These are phyloP conservation scores for Bradypus variegatus DNA, from an alignment of 2,797 vertebrate species.

Conservation along the genomic window DNA sequence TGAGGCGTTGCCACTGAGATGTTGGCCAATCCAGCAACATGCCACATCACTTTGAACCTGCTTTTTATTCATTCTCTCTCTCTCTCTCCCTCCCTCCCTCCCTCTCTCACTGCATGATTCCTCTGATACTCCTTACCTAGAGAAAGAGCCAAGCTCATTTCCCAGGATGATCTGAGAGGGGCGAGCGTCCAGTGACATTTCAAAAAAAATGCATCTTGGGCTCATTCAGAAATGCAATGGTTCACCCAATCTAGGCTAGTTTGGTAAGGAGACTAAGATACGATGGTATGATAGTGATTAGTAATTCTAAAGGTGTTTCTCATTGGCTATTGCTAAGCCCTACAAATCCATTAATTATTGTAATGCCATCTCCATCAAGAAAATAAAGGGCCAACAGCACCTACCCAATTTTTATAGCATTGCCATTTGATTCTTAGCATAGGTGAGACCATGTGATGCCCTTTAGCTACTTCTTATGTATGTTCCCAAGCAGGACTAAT, in stretches of 20 bases:
- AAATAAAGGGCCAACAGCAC: neutral
- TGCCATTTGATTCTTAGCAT: neutral
- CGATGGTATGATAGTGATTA: neutral
- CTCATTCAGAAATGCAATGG: neutral
- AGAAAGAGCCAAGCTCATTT: conserved; percentile 49
- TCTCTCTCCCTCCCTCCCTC: conserved; percentile 5
- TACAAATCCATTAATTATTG: neutral
- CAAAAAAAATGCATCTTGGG: conserved; percentile 20
- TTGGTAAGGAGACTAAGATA: neutral
- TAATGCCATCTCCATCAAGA: neutral
- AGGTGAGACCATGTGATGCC: neutral
- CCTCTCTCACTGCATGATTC: conserved; percentile 40
- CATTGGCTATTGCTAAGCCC: neutral
- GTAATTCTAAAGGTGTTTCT: neutral
- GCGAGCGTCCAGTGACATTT: conserved; percentile 44
- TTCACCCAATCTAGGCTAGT: neutral
- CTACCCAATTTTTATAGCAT: neutral
- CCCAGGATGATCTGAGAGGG: conserved; percentile 45
- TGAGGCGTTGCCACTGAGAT: conserved; percentile 47
- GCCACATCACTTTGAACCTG: conserved; percentile 48
- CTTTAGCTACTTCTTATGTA: neutral
- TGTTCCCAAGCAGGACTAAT: neutral
- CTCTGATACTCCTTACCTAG: conserved; percentile 54
- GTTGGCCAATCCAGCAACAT: conserved; percentile 48
- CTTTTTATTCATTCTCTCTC: conserved; percentile 18